Evolutionary conservation across 2,797 vertebrate genomes (phyloP).

Genomic region (Naso thynnoides): DNA sequence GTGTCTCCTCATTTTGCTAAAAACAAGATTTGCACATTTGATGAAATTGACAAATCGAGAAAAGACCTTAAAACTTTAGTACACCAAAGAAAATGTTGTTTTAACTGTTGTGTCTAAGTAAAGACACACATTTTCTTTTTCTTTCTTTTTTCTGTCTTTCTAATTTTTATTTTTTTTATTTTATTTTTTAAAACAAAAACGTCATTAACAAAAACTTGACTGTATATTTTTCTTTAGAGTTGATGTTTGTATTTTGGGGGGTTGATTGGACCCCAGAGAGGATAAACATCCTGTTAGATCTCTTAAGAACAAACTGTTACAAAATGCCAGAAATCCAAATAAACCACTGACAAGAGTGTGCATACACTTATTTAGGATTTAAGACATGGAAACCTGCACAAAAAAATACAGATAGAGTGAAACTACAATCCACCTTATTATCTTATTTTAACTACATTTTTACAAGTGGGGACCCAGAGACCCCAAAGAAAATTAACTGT

Average conservation of each 20-base stretch:
- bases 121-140: too few relatives aligned
- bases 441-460: neutral
- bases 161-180: too few relatives aligned
- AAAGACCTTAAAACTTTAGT: neutral
- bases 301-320: neutral
- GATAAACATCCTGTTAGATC: neutral
- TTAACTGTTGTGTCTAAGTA: neutral
- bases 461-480: neutral
- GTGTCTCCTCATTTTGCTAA: neutral
- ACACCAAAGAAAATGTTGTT: neutral
- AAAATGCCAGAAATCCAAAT: conserved; percentile 10
- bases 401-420: neutral
- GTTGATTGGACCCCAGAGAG: neutral
- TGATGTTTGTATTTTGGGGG: neutral
- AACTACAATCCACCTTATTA: neutral
- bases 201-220: neutral
- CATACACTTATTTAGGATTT: neutral
- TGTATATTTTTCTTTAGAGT: neutral
- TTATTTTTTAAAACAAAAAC: too few relatives aligned
- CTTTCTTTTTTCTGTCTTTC: too few relatives aligned
- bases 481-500: neutral
- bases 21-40: neutral
- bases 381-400: neutral
- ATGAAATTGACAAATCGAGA: neutral
- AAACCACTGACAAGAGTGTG: neutral